A percentile compares a stretch with the other conserved stretches of the same genome.
phyloP scores from a whole-genome alignment of 2,797 vertebrate species.

The Sitta carolinensis region DNA sequence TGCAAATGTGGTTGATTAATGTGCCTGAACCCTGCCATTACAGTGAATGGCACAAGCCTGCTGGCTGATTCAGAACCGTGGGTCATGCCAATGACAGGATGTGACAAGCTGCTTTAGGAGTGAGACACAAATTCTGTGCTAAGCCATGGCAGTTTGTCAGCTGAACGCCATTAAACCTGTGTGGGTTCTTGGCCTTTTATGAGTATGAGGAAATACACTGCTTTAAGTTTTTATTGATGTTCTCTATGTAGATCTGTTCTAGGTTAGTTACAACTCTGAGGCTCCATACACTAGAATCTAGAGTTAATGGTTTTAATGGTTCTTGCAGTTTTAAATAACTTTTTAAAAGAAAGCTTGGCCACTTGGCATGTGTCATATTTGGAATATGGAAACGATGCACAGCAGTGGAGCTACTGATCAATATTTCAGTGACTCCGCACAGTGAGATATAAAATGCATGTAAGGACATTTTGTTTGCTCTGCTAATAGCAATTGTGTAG shows the following conservation, averaged over 20 bases:
- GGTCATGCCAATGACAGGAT: not conserved
- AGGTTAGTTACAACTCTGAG: not conserved
- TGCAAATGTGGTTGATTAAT: not conserved
- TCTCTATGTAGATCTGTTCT: not conserved
- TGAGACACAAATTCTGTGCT: not conserved
- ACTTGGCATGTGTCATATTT: not conserved
- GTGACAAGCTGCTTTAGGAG: not conserved
- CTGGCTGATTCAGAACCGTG: not conserved
- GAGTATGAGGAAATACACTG: not conserved
- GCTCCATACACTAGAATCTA: not conserved
- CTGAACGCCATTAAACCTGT: not conserved
- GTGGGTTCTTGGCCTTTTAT: not conserved
- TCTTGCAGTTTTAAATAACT: not conserved
- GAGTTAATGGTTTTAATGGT: not conserved
- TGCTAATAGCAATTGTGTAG: not conserved
- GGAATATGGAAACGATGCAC: not conserved
- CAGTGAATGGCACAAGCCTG: not conserved
- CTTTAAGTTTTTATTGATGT: not conserved
- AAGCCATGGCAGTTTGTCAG: not conserved
- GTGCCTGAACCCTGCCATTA: not conserved
- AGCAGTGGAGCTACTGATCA: not conserved
- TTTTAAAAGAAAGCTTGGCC: not conserved
- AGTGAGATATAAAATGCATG: not conserved
- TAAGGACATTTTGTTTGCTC: not conserved
- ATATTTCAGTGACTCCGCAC: not conserved